Base-by-base conservation (phyloP, 2,113 vertebrate species). In the Oxyura jamaicensis region DNA sequence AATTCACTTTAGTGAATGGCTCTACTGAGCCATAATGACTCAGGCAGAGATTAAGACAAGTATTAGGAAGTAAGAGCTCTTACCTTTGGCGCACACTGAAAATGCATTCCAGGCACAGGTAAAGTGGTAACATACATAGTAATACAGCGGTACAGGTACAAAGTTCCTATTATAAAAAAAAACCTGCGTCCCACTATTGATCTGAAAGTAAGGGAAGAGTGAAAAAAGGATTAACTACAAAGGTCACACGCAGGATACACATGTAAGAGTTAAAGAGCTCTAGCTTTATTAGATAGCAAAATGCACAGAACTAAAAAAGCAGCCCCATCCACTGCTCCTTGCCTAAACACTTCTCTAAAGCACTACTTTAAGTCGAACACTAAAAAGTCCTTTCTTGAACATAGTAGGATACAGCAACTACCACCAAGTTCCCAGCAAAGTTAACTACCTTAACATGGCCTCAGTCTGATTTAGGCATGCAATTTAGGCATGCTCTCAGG, bases 51-150 rank as follows among this genome's bases (percentile, higher is more conserved):
- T 9, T 33, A 66, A 36, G 21, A 26, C 15, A 88, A 69, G 46
- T 67, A 71, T 7, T 14, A 48, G 19, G n/a, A 6, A 48, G 55
- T 6, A 25, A 83, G 85, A 42, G 17, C 3, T 35, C 97, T 98
- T 98, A 99, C 99, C 98, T 99, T 99, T 5, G 99, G 99, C 1
- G 99, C 99, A 94, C 99, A 99, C 81, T 98, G 98, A 98, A 99
- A 99, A 92, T 99, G 99, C 97, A 99, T 98, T 90, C 99, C 99
- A 42, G 99, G 99, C 89, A 99, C 99, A 68, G 99, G 99, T 73
- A 99, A 97, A 16, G 99, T 99, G 77, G 99, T 99, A 89, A 99
- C 98, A 1, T 99, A 99, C 99, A 99, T 99, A 18, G 99, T 99
- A 78, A 99, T 97, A 75, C 99, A 99, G 94, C 99, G 98, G 89